Percentiles rank a stretch among this genome's conserved stretches.
Evolutionary conservation across 2,888 invertebrate species (phyloP).

Genomic region (Drosophila pseudotalamancana): DNA sequence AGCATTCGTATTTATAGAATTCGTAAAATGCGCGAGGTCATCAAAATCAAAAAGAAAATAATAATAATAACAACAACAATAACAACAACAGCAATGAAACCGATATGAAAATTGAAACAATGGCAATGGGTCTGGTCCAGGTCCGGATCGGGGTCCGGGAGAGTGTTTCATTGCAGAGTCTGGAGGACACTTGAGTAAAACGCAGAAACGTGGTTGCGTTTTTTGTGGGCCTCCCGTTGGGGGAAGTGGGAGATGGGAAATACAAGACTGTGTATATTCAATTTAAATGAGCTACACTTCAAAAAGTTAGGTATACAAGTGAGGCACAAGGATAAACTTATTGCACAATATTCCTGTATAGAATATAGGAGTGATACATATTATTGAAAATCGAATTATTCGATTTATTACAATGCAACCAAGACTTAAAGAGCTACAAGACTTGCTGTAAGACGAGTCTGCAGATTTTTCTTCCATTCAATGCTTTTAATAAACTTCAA

Average conservation of each 20-base stretch:
- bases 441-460: too few species aligned
- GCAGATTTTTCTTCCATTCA: not conserved
- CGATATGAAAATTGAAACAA: constrained; percentile 75
- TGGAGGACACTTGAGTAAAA: constrained; percentile 64
- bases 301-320: not conserved
- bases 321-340: too few species aligned
- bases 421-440: not conserved
- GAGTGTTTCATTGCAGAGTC: constrained; percentile 29
- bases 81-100: constrained; percentile 24
- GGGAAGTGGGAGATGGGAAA: not conserved
- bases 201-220: constrained; percentile 74
- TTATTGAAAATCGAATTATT: too few species aligned
- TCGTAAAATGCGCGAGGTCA: constrained; percentile 61
- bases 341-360: too few species aligned
- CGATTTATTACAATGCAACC: not conserved
- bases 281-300: constrained; percentile 4
- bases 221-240: constrained; percentile 39
- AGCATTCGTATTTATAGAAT: constrained; percentile 64
- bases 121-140: constrained; percentile 46
- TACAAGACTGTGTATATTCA: not conserved
- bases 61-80: constrained; percentile 14
- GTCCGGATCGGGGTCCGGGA: not conserved
- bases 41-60: constrained; percentile 68
- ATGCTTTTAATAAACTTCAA: too few species aligned
- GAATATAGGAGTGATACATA: too few species aligned